Evolutionary conservation across 2,888 invertebrate species (phyloP).

Genomic region (Apotomis capreana): DNA sequence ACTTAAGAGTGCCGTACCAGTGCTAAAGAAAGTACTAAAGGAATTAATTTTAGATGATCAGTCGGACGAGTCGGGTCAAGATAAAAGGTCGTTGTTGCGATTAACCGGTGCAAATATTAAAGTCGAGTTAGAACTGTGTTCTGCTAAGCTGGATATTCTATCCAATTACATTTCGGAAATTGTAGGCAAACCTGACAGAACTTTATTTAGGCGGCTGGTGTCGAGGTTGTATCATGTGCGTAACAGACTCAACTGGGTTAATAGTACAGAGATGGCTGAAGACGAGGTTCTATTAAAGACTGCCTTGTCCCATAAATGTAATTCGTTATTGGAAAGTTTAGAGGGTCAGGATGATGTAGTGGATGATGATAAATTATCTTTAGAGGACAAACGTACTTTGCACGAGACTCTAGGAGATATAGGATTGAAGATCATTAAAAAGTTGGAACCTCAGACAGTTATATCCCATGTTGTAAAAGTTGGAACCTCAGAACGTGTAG

Average conservation of each 20-base stretch:
- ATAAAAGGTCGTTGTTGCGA: neutral
- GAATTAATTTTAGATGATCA: neutral
- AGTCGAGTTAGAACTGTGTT: neutral
- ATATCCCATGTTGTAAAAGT: neutral
- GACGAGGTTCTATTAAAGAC: neutral
- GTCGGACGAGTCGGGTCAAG: neutral
- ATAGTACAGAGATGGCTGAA: neutral
- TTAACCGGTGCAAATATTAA: neutral
- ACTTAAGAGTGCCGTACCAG: neutral
- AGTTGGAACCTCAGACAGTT: neutral
- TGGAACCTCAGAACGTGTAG: no score
- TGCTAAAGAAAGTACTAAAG: neutral
- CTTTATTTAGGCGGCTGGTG: neutral
- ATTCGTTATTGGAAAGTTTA: neutral
- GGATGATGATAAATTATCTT: neutral
- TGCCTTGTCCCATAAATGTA: neutral
- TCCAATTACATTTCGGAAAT: conserved; percentile 5
- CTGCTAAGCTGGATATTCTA: neutral
- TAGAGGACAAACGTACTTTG: conserved; percentile 5
- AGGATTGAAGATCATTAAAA: conserved; percentile 1
- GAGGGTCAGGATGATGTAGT: conserved; percentile 1
- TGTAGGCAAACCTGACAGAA: neutral
- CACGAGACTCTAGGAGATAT: conserved; percentile 24
- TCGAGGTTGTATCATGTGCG: conserved; percentile 1
- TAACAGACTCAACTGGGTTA: neutral